Evolutionary conservation across 1,140 invertebrate genomes (phyloP), one percentile per base, ranked within the genome.

Genomic region (Trichonephila clavipes): DNA sequence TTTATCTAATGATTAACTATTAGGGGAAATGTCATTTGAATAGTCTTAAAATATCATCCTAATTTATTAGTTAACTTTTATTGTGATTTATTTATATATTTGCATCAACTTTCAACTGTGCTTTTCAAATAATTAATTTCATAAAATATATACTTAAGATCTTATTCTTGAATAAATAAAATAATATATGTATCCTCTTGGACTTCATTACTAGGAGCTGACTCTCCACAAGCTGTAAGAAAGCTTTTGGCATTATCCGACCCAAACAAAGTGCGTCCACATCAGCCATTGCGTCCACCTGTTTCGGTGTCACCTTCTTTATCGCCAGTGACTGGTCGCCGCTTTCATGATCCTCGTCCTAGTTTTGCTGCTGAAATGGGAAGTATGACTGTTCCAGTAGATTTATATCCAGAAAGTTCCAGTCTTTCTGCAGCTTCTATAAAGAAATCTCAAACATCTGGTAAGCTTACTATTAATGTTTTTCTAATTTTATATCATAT

Each of bases 201-300:
- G 28, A 34, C 34, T 77, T 28, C 34, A 24, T 40, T 86, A 44
- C 97, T 97, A 95, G 97, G 97, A 97, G 95, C 98, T 66, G 98
- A 98, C 61, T 99, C 98, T 34, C 99, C 99, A 7, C 98, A 99
- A 96, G 98, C 98, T 1, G 98, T 99, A 5, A 97, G 98, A 94
- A 99, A 99, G 95, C 97, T 99, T 95, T 96, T 99, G 93, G 97
- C 98, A 2, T 96, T 99, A 14, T 98, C 96, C 40, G 96, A 96
- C 44, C 81, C 82, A 58, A 97, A 97, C 90, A 99, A 99, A 96
- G 98, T 98, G n/a, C 97, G 98, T 88, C 98, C 98, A 0, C 97
- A 98, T 95, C 98, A 98, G 95, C 97, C 98, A 3, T 96, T 97
- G 94, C 97, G 97, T 44, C 96, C 92, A 19, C 95, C 97, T 94